Percentiles rank a stretch among this genome's conserved stretches.
Evolutionary conservation across 2,888 invertebrate genomes (phyloP).

Genomic region (Sabatieria punctata): DNA sequence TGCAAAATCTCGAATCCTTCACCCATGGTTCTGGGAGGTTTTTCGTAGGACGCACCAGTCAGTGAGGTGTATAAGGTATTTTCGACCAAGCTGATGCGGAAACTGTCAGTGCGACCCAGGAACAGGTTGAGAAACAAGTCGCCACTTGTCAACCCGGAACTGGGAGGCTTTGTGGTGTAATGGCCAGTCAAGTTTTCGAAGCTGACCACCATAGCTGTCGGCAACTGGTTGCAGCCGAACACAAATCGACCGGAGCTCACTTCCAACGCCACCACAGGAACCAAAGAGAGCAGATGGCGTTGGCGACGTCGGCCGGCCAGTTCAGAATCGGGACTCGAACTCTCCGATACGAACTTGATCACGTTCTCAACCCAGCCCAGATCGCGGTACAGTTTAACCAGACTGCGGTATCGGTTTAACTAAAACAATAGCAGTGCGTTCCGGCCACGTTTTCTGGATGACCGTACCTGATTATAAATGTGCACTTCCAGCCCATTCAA

Average conservation of each 20-base stretch:
- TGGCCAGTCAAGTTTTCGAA: slow-evolving; percentile 84
- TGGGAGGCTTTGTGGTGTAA: slow-evolving; percentile 85
- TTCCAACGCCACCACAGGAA: slow-evolving; percentile 46
- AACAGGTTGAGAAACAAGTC: slow-evolving; percentile 19
- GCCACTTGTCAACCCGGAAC: slow-evolving; percentile 46
- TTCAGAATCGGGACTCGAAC: no score
- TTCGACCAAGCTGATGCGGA: slow-evolving; percentile 79
- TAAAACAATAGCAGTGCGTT: no score
- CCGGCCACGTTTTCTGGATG: slow-evolving; percentile 29
- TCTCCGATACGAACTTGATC: no score
- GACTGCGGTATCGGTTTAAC: no score
- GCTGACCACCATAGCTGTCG: slow-evolving; percentile 66
- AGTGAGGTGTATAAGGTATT: slow-evolving; percentile 82
- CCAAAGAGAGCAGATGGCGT: no score
- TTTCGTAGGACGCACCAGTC: slow-evolving; percentile 51
- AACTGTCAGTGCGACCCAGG: slow-evolving; percentile 55
- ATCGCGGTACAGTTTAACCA: no score
- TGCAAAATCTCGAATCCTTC: slow-evolving; percentile 94
- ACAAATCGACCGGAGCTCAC: slow-evolving; percentile 75
- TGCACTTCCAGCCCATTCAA: slow-evolving; percentile 89
- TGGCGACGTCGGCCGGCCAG: no score
- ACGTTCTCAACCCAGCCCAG: no score
- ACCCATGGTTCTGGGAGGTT: slow-evolving; percentile 86
- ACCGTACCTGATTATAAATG: slow-evolving; percentile 58
- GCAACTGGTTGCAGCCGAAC: slow-evolving; percentile 82